Evolutionary conservation across 1,140 invertebrate species (phyloP).

Genomic region (Eumaeus atala): DNA sequence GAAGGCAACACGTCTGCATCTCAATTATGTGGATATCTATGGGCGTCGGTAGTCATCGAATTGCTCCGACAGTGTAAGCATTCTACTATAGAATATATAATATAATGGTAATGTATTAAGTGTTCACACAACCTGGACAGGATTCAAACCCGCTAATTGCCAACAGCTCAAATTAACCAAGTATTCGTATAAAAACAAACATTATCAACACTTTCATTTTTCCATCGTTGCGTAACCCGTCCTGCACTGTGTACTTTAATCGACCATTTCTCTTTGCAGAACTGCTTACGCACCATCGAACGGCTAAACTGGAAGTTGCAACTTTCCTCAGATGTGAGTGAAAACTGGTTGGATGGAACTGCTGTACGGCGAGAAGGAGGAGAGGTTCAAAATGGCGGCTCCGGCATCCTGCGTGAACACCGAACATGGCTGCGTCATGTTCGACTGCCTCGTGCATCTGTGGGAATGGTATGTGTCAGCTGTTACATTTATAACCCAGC

Average conservation of each 20-base stretch:
- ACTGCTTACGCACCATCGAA: slow-evolving; percentile 2
- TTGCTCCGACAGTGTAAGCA: too few species aligned
- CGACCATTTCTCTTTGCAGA: slow-evolving; percentile 42
- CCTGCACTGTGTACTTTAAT: slow-evolving; percentile 30
- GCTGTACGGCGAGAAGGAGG: slow-evolving; percentile 26
- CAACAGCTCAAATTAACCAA: too few species aligned
- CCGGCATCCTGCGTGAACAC: slow-evolving; percentile 59
- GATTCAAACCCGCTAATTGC: too few species aligned
- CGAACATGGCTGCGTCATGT: slow-evolving; percentile 67
- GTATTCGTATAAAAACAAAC: slow-evolving; percentile 6
- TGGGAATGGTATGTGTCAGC: slow-evolving; percentile 61
- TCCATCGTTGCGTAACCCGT: slow-evolving; percentile 29
- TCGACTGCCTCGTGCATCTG: slow-evolving; percentile 63
- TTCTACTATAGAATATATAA: too few species aligned
- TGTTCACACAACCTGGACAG: too few species aligned
- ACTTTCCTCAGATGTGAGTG: slow-evolving; percentile 15
- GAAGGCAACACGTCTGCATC: too few species aligned
- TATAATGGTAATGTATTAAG: too few species aligned
- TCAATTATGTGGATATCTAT: too few species aligned
- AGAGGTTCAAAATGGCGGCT: slow-evolving; percentile 49
- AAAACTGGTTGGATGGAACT: slow-evolving; percentile 19
- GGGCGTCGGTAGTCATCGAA: too few species aligned
- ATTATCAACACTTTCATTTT: slow-evolving; percentile 36
- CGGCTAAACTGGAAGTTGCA: not conserved
- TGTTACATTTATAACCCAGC: too few species aligned